Evolutionary conservation across 2,888 invertebrate genomes (phyloP), one percentile per base, ranked within the genome.

Genomic region (Cordilura impudica): DNA sequence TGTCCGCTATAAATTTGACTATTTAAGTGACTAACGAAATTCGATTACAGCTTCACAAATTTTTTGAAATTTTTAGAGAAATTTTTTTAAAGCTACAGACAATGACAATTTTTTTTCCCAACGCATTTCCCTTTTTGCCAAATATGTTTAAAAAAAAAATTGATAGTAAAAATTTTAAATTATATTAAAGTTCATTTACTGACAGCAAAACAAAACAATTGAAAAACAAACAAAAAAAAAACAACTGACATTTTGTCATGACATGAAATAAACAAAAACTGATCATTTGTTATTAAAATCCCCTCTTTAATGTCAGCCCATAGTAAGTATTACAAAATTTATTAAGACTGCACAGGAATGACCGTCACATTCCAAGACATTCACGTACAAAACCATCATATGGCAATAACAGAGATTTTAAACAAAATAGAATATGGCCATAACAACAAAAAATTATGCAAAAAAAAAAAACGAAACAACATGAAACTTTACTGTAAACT

Each of bases 181-280:
- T 63, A 73, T 73, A 78, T 73, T 61, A 63, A 73, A 69, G 61
- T 70, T 74, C 69, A 69, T 74, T 53, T 78, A 60, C 65, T 10
- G 65, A 47, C 35, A 65, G 35, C n/a, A 45, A 54, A 53, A 54
- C 58, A 49, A 18, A 35, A n/a, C n/a, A n/a, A n/a, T n/a, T n/a
- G n/a, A n/a, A n/a, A n/a, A 74, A 61, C 16, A n/a, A 60, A 39
- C 16, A 70, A 63, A 54, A 45, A 51, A 65, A 29, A 29, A 84
- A 83, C 83, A 84, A 83, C 83, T 84, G 84, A 83, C 85, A 87
- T 86, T 87, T 87, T 87, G 87, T 86, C 82, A 53, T 84, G 84
- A 85, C 83, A 84, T 78, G 84, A 85, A 84, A 84, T 82, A 82
- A 78, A 82, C 82, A 76, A 83, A 82, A 83, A 82, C 82, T 83